phyloP scores from a whole-genome alignment of 2,797 vertebrate species.

The Setipinna tenuifilis region DNA sequence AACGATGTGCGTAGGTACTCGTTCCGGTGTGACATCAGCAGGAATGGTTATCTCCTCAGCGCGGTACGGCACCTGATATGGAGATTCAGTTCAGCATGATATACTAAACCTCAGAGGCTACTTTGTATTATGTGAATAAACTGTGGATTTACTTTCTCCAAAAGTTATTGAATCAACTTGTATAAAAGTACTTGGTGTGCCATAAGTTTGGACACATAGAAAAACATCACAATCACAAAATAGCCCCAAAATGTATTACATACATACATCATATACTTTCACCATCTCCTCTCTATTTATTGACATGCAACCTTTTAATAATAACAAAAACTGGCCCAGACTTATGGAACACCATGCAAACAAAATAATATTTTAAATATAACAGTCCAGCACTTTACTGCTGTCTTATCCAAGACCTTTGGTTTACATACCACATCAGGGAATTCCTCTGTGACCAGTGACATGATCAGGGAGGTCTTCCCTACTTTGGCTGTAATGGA shows the following conservation, averaged over 20 bases:
- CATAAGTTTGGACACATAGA: too few relatives aligned
- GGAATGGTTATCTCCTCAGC: slow-evolving; percentile 98
- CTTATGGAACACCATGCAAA: too few relatives aligned
- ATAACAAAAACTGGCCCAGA: too few relatives aligned
- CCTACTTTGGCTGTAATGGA: slow-evolving; percentile 90
- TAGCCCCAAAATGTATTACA: too few relatives aligned
- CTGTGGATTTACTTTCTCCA: too few relatives aligned
- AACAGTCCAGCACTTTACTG: neutral
- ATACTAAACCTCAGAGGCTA: neutral
- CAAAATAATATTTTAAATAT: neutral
- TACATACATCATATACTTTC: too few relatives aligned
- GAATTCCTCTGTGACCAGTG: slow-evolving; percentile 97
- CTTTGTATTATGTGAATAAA: neutral
- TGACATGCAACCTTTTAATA: too few relatives aligned
- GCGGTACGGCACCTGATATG: slow-evolving; percentile 87
- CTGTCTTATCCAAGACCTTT: neutral
- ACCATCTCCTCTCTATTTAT: too few relatives aligned
- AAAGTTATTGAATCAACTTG: too few relatives aligned
- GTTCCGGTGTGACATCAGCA: slow-evolving; percentile 94
- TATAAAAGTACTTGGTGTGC: too few relatives aligned
- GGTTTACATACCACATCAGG: slow-evolving; percentile 85
- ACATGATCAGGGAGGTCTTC: slow-evolving; percentile 98
- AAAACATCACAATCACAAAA: too few relatives aligned
- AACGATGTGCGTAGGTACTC: slow-evolving; percentile 96
- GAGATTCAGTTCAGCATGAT: neutral